These are phyloP conservation scores for Catostomus latipinnis DNA, from an alignment of 2,797 vertebrate species.

Conservation along the genomic window DNA sequence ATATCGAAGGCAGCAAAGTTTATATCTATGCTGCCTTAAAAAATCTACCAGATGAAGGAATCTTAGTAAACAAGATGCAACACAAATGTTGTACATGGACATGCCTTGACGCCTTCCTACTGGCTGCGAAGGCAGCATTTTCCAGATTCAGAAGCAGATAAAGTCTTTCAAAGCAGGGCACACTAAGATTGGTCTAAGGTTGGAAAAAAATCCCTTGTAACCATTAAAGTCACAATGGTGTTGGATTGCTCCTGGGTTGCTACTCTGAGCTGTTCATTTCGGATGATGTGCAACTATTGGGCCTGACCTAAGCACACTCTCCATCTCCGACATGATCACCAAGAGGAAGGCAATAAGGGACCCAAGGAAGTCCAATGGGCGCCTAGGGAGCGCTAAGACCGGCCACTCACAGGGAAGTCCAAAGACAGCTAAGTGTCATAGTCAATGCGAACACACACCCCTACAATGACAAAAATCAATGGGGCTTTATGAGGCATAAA, in stretches of 20 bases:
- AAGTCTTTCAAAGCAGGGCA: slow-evolving; percentile 11
- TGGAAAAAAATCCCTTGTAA: slow-evolving; percentile 56
- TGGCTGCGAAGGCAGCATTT: no score
- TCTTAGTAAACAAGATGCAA: no score
- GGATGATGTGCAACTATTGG: slow-evolving; percentile 79
- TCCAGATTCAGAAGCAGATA: no score
- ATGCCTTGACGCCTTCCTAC: no score
- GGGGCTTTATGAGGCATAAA: slow-evolving; percentile 82
- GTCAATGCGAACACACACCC: slow-evolving; percentile 84
- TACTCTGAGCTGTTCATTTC: slow-evolving; percentile 80
- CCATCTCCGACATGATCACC: slow-evolving; percentile 69
- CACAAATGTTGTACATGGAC: no score
- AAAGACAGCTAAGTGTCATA: slow-evolving; percentile 82
- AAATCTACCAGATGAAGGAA: no score
- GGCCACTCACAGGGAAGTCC: slow-evolving; percentile 74
- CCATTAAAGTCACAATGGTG: slow-evolving; percentile 70
- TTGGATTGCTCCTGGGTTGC: slow-evolving; percentile 75
- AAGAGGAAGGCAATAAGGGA: slow-evolving; percentile 68
- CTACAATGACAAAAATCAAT: slow-evolving; percentile 85
- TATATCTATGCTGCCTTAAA: no score
- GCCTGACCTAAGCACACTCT: slow-evolving; percentile 72
- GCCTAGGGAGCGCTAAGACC: slow-evolving; percentile 73
- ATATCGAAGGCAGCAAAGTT: no score
- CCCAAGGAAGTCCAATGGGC: slow-evolving; percentile 62
- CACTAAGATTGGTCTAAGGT: slow-evolving; percentile 33